These are phyloP conservation scores for Harpalus rubripes DNA, from an alignment of 2,888 invertebrate species.

Conservation along the genomic window DNA sequence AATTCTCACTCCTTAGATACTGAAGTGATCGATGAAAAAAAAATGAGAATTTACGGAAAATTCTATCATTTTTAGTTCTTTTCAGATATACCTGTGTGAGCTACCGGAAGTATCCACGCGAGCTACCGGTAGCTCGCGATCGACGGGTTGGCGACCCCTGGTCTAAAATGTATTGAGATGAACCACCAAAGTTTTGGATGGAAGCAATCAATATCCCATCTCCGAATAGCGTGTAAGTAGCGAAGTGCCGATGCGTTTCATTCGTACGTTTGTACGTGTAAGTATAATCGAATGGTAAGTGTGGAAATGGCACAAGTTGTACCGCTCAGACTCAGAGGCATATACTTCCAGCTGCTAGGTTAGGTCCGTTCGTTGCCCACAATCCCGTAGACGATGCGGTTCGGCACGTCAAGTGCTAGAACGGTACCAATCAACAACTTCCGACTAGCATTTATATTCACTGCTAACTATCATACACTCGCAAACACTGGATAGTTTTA, in stretches of 20 bases:
- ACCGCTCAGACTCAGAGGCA: background rate
- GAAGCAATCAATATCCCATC: background rate
- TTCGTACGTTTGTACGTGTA: background rate
- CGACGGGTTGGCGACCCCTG: too few species aligned
- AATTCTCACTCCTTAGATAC: too few species aligned
- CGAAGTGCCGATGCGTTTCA: background rate
- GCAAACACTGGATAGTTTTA: conserved; percentile 1
- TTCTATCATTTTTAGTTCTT: too few species aligned
- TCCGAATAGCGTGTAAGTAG: background rate
- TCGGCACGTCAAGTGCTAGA: conserved; percentile 21
- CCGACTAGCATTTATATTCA: conserved; percentile 31
- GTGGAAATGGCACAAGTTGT: conserved; percentile 26
- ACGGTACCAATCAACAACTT: conserved; percentile 42
- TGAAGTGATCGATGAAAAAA: too few species aligned
- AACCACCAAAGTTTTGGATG: background rate
- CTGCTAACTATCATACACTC: conserved; percentile 9
- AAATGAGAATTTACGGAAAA: too few species aligned
- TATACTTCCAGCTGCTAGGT: background rate
- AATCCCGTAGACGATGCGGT: conserved; percentile 27
- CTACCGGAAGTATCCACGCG: too few species aligned
- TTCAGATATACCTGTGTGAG: too few species aligned
- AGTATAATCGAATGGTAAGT: conserved; percentile 11
- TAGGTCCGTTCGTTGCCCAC: conserved; percentile 2
- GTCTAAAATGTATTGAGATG: background rate
- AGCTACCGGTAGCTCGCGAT: too few species aligned